Percentiles rank a stretch among this genome's conserved stretches.
phyloP scores from a whole-genome alignment of 1,140 invertebrate species.

The Dufourea novaeangliae region DNA sequence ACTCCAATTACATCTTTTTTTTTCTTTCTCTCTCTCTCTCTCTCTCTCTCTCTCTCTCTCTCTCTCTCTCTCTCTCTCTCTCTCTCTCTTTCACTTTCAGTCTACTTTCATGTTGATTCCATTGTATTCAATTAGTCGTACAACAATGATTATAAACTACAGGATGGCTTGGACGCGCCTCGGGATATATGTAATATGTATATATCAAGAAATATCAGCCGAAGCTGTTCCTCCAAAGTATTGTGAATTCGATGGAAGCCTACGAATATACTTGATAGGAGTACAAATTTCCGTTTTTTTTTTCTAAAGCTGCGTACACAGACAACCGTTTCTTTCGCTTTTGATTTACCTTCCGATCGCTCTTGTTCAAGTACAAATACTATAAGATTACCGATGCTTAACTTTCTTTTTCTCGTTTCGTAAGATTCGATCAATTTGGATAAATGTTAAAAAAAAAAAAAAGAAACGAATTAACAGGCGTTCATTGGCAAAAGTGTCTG shows the following conservation, averaged over 20 bases:
- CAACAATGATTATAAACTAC: conserved; percentile 42
- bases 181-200: not conserved
- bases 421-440: not conserved
- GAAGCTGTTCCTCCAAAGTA: conserved; percentile 28
- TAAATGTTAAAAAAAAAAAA: not conserved
- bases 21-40: not conserved
- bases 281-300: conserved; percentile 34
- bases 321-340: conserved; percentile 23
- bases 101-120: conserved; percentile 25
- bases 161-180: not conserved
- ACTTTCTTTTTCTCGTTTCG: conserved; percentile 6
- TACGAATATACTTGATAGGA: conserved; percentile 47
- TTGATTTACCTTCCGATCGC: not conserved
- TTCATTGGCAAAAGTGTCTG: conserved; percentile 19
- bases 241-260: conserved; percentile 57
- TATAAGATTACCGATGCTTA: conserved; percentile 13
- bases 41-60: not conserved
- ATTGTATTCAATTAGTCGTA: conserved; percentile 18
- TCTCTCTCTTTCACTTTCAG: conserved; percentile 3
- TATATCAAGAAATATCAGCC: conserved; percentile 10
- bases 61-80: not conserved
- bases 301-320: conserved; percentile 53
- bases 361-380: conserved; percentile 3
- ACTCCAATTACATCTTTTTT: conserved; percentile 46
- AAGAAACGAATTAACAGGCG: not conserved